Percentiles rank a stretch among this genome's conserved stretches.
Conservation (phyloP, 2,113 vertebrate genomes). For the Pseudonaja textilis region DNA sequence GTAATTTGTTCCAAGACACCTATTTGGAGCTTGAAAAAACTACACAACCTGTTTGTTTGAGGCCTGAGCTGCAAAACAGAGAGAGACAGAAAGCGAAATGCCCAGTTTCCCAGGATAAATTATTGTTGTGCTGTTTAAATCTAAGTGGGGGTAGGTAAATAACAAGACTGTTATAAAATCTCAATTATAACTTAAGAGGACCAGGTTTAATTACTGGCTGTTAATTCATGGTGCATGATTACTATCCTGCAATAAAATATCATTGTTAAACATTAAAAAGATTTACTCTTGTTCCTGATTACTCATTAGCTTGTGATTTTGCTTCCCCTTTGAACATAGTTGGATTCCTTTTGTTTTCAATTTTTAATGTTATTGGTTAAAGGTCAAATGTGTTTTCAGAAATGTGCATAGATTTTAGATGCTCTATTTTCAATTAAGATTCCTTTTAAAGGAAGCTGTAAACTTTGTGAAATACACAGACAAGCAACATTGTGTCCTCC, state of each 20-base stretch:
- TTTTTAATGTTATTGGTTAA: conserved; percentile 20
- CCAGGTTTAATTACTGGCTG: background rate
- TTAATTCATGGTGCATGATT: background rate
- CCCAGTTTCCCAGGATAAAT: background rate
- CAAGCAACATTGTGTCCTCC: background rate
- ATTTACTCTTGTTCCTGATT: conserved; percentile 9
- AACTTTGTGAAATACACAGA: background rate
- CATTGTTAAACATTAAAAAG: accelerated
- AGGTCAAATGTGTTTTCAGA: conserved; percentile 18
- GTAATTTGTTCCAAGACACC: background rate
- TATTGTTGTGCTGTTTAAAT: too few species aligned
- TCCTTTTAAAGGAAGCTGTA: background rate
- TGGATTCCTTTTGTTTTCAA: conserved; percentile 3
- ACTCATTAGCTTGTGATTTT: conserved; percentile 7
- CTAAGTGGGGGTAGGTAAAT: background rate
- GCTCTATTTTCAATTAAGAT: background rate
- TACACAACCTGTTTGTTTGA: background rate
- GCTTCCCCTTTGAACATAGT: background rate
- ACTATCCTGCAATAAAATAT: background rate
- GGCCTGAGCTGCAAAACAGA: background rate
- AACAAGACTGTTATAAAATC: background rate
- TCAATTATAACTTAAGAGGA: background rate
- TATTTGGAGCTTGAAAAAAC: background rate
- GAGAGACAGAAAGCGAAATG: background rate
- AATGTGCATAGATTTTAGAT: background rate